A percentile compares a stretch with the other conserved stretches of the same genome.
Evolutionary conservation across 2,113 vertebrate species (phyloP).

Genomic region (Menura novaehollandiae): DNA sequence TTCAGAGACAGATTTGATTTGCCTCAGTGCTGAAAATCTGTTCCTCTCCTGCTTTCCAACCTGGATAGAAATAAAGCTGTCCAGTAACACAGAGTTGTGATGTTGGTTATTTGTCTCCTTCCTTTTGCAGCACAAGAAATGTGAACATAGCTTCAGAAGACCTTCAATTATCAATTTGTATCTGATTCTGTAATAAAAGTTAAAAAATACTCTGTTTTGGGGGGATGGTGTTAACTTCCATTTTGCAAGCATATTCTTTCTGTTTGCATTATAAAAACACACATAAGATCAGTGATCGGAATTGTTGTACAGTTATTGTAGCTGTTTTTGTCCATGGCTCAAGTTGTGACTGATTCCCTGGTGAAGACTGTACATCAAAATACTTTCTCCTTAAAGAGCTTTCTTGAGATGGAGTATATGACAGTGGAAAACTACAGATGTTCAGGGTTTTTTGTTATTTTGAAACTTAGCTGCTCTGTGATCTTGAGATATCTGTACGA

Average conservation of each 20-base stretch:
- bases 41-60: neutral
- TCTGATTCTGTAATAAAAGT: neutral
- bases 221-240: neutral
- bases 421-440: neutral
- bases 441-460: neutral
- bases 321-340: neutral
- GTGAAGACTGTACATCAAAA: neutral
- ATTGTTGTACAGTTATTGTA: neutral
- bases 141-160: neutral
- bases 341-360: neutral
- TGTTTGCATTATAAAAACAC: neutral
- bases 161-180: neutral
- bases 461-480: neutral
- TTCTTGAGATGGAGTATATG: neutral
- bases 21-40: neutral
- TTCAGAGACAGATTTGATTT: neutral
- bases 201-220: neutral
- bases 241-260: fast-evolving
- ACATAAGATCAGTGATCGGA: neutral
- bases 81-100: neutral
- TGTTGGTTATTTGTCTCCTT: neutral
- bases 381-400: neutral
- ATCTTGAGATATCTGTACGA: fast-evolving
- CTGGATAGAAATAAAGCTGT: neutral
- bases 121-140: neutral